A percentile compares a stretch with the other conserved stretches of the same genome.
phyloP scores from a whole-genome alignment of 2,113 vertebrate genomes.

The Microtus oregoni region DNA sequence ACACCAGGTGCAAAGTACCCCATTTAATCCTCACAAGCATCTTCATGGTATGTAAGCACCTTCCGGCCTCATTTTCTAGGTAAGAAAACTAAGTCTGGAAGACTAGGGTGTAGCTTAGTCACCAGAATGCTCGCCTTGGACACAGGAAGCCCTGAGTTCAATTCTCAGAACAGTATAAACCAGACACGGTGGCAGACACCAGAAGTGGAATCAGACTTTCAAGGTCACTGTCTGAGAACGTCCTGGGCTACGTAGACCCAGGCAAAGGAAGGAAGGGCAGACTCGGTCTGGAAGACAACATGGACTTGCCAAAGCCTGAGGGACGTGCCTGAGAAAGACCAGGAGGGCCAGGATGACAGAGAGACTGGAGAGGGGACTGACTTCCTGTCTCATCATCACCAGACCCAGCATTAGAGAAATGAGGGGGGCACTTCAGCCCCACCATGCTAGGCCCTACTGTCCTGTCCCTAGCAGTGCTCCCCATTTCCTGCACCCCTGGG shows the following conservation, averaged over 20 bases:
- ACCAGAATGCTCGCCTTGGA: background rate
- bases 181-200: background rate
- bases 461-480: background rate
- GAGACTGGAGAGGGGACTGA: background rate
- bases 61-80: background rate
- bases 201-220: background rate
- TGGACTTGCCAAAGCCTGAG: slow-evolving; percentile 10
- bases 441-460: background rate
- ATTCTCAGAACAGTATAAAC: background rate
- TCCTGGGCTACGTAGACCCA: background rate
- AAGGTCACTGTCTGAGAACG: background rate
- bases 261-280: background rate
- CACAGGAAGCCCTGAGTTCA: background rate
- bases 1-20: background rate
- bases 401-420: background rate
- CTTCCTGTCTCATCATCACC: background rate
- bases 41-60: background rate
- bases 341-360: background rate
- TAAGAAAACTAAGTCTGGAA: background rate
- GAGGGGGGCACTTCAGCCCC: background rate
- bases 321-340: background rate
- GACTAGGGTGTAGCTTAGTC: background rate
- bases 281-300: background rate
- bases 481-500: background rate
- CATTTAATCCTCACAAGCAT: background rate